These are phyloP conservation scores for Limanda limanda DNA, from an alignment of 2,113 vertebrate species.

Conservation along the genomic window DNA sequence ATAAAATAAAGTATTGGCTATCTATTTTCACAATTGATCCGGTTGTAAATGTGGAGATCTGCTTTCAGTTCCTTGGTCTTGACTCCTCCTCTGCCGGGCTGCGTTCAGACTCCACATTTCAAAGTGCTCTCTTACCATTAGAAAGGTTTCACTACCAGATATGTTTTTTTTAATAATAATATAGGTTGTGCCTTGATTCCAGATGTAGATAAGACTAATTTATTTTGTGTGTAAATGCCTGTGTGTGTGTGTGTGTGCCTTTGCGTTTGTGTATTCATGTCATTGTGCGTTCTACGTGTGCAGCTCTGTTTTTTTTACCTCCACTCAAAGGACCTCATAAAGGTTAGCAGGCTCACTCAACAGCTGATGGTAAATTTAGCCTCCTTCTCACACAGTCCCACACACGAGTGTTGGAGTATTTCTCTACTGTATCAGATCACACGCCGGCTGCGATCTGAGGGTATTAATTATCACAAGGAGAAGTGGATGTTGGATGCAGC, in stretches of 20 bases:
- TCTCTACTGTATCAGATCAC: constrained; percentile 43
- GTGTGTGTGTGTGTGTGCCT: constrained; percentile 2
- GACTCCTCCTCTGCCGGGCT: too few species aligned
- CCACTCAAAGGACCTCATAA: constrained; percentile 65
- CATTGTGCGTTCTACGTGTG: constrained; percentile 36
- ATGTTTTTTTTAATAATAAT: constrained; percentile 5
- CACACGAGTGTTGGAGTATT: constrained; percentile 48
- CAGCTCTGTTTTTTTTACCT: constrained; percentile 37
- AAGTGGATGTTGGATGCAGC: background rate
- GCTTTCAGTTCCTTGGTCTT: background rate
- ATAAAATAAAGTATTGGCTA: too few species aligned
- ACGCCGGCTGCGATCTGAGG: constrained; percentile 13
- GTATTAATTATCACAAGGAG: constrained; percentile 32
- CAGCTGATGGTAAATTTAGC: constrained; percentile 73
- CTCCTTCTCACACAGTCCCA: constrained; percentile 65
- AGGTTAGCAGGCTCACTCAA: constrained; percentile 72
- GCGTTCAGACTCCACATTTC: constrained; percentile 24
- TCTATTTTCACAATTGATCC: background rate
- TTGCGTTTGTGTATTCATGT: background rate
- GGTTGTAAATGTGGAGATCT: background rate
- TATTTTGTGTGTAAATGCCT: background rate
- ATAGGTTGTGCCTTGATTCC: constrained; percentile 9
- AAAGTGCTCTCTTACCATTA: constrained; percentile 6
- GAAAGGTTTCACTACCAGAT: constrained; percentile 23
- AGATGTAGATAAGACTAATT: background rate